These are phyloP conservation scores for Frankliniella fusca DNA, from an alignment of 2,888 invertebrate genomes.

Conservation along the genomic window DNA sequence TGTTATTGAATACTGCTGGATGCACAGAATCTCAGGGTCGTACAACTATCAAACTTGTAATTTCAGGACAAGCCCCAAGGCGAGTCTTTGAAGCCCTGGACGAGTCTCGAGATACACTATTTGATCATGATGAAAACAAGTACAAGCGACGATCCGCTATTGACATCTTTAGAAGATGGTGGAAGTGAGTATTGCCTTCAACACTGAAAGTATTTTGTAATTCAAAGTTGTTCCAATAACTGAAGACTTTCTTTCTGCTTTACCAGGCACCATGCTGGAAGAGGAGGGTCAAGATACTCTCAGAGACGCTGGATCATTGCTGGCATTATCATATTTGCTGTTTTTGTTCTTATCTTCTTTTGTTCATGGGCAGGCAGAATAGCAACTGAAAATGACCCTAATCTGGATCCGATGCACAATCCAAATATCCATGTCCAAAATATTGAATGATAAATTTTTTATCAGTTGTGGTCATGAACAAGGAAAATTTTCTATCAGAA, in stretches of 20 bases:
- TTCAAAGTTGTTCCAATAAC: conserved; percentile 42
- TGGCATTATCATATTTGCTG: conserved; percentile 59
- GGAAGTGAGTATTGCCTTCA: conserved; percentile 56
- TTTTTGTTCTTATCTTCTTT: conserved; percentile 63
- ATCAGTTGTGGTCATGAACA: neutral
- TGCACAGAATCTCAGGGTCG: conserved; percentile 36
- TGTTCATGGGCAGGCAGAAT: conserved; percentile 69
- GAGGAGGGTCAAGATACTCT: conserved; percentile 44
- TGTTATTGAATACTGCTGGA: conserved; percentile 31
- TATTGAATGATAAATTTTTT: conserved; percentile 6
- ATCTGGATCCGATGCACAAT: conserved; percentile 60
- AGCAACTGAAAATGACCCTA: conserved; percentile 62
- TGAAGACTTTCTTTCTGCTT: conserved; percentile 41
- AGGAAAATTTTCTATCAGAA: neutral
- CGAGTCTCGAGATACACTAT: conserved; percentile 55
- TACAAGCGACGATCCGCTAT: conserved; percentile 89
- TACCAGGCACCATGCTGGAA: neutral
- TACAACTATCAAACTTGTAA: neutral
- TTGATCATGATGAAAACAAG: conserved; percentile 90
- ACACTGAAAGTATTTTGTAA: conserved; percentile 37
- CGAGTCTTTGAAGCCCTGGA: conserved; percentile 62
- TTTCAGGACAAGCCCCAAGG: conserved; percentile 51
- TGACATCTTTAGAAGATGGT: conserved; percentile 85
- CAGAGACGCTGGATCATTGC: conserved; percentile 65
- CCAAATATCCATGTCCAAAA: conserved; percentile 55